Evolutionary conservation across 2,888 invertebrate species (phyloP).

Genomic region (Eupithecia pulchellata): DNA sequence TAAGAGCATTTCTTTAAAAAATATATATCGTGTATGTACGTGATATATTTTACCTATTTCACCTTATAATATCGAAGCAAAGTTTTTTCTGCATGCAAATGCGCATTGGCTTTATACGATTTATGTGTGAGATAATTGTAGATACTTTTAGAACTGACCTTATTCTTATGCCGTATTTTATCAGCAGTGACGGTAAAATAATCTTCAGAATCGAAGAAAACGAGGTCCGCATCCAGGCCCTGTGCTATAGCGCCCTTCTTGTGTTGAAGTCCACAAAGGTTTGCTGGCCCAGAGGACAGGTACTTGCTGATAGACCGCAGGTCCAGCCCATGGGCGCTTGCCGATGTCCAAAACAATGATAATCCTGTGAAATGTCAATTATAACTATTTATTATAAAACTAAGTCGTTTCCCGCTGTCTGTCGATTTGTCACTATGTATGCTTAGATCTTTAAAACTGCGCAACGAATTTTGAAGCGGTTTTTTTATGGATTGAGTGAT

Average conservation of each 20-base stretch:
- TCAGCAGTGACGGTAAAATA: conserved; percentile 83
- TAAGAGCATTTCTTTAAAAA: neutral
- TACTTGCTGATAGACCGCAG: conserved; percentile 85
- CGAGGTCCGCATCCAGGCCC: conserved; percentile 89
- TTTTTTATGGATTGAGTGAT: too few species aligned
- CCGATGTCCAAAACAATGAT: conserved; percentile 89
- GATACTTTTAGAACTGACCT: conserved; percentile 70
- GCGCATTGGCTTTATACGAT: neutral
- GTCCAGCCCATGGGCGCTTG: conserved; percentile 79
- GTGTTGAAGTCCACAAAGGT: conserved; percentile 85
- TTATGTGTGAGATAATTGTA: neutral
- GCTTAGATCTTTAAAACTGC: too few species aligned
- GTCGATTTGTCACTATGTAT: too few species aligned
- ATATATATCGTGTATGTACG: too few species aligned
- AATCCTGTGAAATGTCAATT: conserved; percentile 74
- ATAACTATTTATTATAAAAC: neutral
- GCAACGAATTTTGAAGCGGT: too few species aligned
- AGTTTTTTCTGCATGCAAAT: neutral
- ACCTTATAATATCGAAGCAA: too few species aligned
- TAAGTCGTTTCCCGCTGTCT: too few species aligned
- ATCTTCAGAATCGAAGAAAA: conserved; percentile 89
- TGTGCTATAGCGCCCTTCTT: conserved; percentile 86
- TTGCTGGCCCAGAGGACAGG: conserved; percentile 86
- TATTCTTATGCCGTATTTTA: conserved; percentile 88
- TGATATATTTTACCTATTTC: too few species aligned